Conservation (phyloP, 1,140 invertebrate genomes). For the Drosophila kanapiae region DNA sequence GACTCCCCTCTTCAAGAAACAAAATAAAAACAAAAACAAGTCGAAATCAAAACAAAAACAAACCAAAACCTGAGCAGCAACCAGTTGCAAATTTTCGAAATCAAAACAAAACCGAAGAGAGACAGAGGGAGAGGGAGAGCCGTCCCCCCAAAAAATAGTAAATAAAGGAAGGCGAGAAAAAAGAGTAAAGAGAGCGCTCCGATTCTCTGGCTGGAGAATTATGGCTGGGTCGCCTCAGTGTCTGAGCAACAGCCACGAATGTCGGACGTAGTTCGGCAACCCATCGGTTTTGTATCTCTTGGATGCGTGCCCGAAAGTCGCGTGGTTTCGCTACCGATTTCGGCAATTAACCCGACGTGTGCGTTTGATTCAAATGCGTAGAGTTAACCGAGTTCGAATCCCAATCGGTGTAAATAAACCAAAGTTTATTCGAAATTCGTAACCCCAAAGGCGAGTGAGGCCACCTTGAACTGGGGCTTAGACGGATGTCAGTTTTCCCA, state of each 20-base stretch:
- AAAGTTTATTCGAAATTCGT: constrained; percentile 5
- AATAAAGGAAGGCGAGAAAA: constrained; percentile 10
- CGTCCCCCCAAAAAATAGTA: background rate
- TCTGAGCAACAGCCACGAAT: constrained; percentile 66
- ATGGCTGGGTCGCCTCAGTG: constrained; percentile 61
- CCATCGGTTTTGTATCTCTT: constrained; percentile 33
- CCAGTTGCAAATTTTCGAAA: constrained; percentile 68
- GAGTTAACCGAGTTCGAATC: constrained; percentile 7
- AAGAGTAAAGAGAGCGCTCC: constrained; percentile 8
- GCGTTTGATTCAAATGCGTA: constrained; percentile 50
- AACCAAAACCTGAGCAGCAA: constrained; percentile 43
- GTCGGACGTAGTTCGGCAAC: constrained; percentile 40
- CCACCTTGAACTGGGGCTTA: constrained; percentile 40
- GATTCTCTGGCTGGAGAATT: constrained; percentile 43
- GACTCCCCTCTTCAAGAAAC: background rate
- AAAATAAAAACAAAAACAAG: constrained; percentile 39
- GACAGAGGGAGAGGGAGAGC: constrained; percentile 6
- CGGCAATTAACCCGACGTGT: constrained; percentile 37
- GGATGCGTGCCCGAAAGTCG: constrained; percentile 33
- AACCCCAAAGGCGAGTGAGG: background rate
- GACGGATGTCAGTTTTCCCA: constrained; percentile 50
- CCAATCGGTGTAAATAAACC: constrained; percentile 28
- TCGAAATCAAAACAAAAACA: constrained; percentile 33
- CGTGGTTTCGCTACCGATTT: constrained; percentile 20
- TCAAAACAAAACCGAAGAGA: constrained; percentile 69